Evolutionary conservation across 2,888 invertebrate genomes (phyloP), one percentile per base, ranked within the genome.

Genomic region (Scaptomyza tumidula): DNA sequence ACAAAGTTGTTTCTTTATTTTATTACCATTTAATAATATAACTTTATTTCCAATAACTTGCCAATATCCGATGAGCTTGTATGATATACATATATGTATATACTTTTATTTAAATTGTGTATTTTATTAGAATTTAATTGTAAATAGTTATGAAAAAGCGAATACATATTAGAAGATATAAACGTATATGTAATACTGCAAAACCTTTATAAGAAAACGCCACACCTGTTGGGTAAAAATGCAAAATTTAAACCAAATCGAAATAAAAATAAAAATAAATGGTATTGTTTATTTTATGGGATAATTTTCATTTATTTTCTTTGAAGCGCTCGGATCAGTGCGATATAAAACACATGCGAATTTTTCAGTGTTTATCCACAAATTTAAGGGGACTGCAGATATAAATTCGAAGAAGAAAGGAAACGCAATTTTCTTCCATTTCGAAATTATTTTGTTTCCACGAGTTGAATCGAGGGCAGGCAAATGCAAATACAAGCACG

Each of bases 341-440:
- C 55, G 80, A 58, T 72, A 63, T 66, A 53, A 49, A 75, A 64
- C 81, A 82, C 56, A 80, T 75, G 83, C 59, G 59, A 66, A 60
- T 48, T 63, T 54, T 54, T 63, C 52, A 59, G 65, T 78, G 69
- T 80, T 85, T 81, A 82, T 41, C 45, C 49, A 45, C 35, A 35
- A 49, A 39, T 45, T 48, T 41, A n/a, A 19, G 19, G 31, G 33
- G 24, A 59, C 45, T 61, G 52, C 31, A 62, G 39, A 13, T 71
- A 49, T 53, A 50, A 64, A 50, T 56, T 44, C 43, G 10, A 49
- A 16, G 33, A 48, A 16, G 31, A 44, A 44, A 63, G 13, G 31
- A 43, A 44, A 63, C 39, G 41, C n/a, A 31, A 29, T 14, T 35
- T 71, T 60, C 52, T 58, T 14, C 52, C 31, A 56, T 58, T 48